Base-by-base conservation (phyloP, 2,888 invertebrate species). In the Cryptus viduatorius region DNA sequence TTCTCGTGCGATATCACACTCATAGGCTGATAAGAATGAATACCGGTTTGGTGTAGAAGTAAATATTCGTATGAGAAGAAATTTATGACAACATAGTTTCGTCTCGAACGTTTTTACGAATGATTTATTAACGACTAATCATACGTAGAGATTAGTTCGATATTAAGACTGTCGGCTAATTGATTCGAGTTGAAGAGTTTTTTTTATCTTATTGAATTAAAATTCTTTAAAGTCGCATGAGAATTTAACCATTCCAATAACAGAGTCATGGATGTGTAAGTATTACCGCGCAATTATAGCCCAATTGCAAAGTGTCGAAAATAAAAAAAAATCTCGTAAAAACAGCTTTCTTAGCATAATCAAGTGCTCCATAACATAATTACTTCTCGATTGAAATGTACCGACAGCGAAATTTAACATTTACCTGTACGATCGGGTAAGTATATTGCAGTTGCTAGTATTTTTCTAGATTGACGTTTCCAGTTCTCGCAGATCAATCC, bases 391-490 rank as follows among this genome's bases (percentile, higher is more conserved):
- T 24, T 19, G 42, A 72, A 72, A 71, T 12, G 4, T 24, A 5
- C 56, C 44, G 72, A 44, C 72, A 59, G 4, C 72, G 72, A 24
- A 24, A 56, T 71, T 42, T 0, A 56, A 71, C 71, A 50, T 53
- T 29, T 24, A 24, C 24, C 24, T 8, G 37, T 42, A 37, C 10
- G 12, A 16, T 8, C 59, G 8, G 59, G 12, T 37, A 12, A 16
- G 53, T 14, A 5, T 12, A 16, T 56, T 56, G 71, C 56, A 2
- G 53, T 44, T n/a, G 50, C 16, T 71, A 19, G 37, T 56, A 71
- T 3, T n/a, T 14, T 56, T 12, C 7, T 71, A 53, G 71, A 71
- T 56, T 71, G 71, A 71, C 71, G 12, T 71, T 71, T 56, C 37
- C 71, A 71, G 56, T 53, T n/a, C 71, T 10, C 53, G 71, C 12